Evolutionary conservation across 2,797 vertebrate species (phyloP), one percentile per base, ranked within the genome.

Genomic region (Morelia viridis): DNA sequence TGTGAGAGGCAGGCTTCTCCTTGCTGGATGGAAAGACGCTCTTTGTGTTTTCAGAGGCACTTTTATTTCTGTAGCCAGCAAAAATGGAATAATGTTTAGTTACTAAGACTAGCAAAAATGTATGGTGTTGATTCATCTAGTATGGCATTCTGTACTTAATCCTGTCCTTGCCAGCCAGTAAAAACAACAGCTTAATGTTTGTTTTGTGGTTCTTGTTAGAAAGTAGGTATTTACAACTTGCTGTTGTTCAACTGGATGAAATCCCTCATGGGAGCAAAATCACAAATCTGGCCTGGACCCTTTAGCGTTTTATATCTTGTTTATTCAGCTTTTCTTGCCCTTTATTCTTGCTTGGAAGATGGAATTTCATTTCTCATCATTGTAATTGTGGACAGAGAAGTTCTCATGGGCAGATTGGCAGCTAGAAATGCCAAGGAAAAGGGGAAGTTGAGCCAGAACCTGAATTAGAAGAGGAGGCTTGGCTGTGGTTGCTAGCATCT

Each of bases 331-430:
- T 87, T 87, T 93, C 56, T 0, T 85, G 1, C 35, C 84, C 19
- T 93, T 92, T 90, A 93, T 93, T 90, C 93, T 86, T 60, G 0
- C 90, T 4, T 41, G 92, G 94, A 90, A 92, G 95, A 91, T 28
- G 90, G 94, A 89, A 92, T 56, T 94, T 90, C 57, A 53, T 85
- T 92, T 91, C 92, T 88, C 0, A 93, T 95, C 31, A 1, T 88
- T 0, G 0, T 61, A 92, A 92, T 13, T 92, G 95, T 90, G 85
- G 61, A 31, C 96, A 58, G 94, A 93, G 91, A 71, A 91, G 95
- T 93, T 19, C 90, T 94, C 68, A 84, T 92, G 93, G 93, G 92
- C 85, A 2, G 94, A 92, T 50, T 2, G 94, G 86, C 28, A 1
- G 56, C 0, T 90, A 85, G 89, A 71, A 89, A 31, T 84, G 41